phyloP scores from a whole-genome alignment of 2,113 vertebrate species.

The Anoura caudifer region DNA sequence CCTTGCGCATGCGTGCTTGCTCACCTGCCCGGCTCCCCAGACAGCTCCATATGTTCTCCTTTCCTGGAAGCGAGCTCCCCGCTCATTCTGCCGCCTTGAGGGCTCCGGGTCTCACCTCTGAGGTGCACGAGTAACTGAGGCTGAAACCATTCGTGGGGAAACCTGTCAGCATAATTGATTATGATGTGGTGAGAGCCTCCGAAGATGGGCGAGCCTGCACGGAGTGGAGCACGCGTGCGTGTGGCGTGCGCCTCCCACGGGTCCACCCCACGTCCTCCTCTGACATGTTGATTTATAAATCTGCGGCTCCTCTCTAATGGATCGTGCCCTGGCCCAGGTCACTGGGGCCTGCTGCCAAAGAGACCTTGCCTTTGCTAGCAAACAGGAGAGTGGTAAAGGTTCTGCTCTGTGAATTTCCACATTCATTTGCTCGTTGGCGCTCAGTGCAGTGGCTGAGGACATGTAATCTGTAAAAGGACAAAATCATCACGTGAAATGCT shows the following conservation, averaged over 20 bases:
- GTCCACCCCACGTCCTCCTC: conserved; percentile 19
- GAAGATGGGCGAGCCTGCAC: conserved; percentile 69
- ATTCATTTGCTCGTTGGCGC: neutral
- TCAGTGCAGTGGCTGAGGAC: neutral
- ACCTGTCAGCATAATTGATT: conserved; percentile 85
- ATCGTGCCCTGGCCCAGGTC: conserved; percentile 61
- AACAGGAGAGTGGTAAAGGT: conserved; percentile 28
- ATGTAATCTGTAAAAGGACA: conserved; percentile 57
- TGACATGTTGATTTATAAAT: conserved; percentile 79
- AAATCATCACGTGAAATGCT: neutral
- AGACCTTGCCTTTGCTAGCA: conserved; percentile 27
- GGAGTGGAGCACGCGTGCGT: conserved; percentile 63
- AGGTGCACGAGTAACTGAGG: conserved; percentile 23
- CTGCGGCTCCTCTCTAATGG: conserved; percentile 61
- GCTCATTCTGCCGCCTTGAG: neutral
- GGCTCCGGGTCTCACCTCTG: neutral
- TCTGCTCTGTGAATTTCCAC: conserved; percentile 30
- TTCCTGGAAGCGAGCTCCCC: conserved; percentile 37
- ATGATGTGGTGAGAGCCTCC: conserved; percentile 70
- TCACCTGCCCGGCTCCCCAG: neutral
- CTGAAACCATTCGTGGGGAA: conserved; percentile 63
- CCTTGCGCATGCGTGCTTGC: neutral
- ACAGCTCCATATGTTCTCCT: conserved; percentile 52
- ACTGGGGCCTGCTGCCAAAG: conserved; percentile 78
- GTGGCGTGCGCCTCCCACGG: conserved; percentile 7